Evolutionary conservation across 2,797 vertebrate species (phyloP).

Genomic region (Mus caroli): DNA sequence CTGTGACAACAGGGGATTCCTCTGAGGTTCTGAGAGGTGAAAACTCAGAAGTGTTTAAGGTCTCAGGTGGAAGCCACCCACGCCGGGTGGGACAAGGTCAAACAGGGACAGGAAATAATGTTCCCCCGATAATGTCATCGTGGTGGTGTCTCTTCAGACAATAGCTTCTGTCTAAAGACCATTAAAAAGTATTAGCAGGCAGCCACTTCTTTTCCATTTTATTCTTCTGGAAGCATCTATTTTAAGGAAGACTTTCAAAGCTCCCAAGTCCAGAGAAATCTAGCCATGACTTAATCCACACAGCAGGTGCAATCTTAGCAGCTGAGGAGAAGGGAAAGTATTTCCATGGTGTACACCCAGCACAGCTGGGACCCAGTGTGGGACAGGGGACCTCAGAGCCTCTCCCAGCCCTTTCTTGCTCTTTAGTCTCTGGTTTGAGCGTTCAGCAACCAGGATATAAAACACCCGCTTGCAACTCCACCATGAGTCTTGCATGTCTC

Average conservation of each 20-base stretch:
- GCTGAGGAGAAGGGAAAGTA: conserved; percentile 16
- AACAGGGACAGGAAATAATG: background rate
- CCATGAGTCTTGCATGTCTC: background rate
- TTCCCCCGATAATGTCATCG: background rate
- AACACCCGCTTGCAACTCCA: background rate
- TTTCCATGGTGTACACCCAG: background rate
- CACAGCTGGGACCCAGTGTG: background rate
- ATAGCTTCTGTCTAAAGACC: background rate
- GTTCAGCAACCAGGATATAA: background rate
- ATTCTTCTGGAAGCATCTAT: conserved; percentile 73
- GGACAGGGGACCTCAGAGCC: rapidly evolving
- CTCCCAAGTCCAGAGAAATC: conserved; percentile 50
- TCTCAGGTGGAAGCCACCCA: background rate
- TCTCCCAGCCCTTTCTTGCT: background rate
- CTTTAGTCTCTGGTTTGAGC: background rate
- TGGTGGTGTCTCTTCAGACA: background rate
- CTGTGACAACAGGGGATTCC: background rate
- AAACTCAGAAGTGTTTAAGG: background rate
- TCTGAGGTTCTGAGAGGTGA: background rate
- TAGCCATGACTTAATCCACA: conserved; percentile 36
- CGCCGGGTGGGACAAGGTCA: background rate
- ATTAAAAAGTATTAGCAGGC: conserved; percentile 42
- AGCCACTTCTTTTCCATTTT: conserved; percentile 19
- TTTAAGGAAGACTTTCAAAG: conserved; percentile 59
- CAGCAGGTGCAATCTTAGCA: conserved; percentile 26